Evolutionary conservation across 2,888 invertebrate species (phyloP), one percentile per base, ranked within the genome.

Genomic region (Pristionchus mayeri): DNA sequence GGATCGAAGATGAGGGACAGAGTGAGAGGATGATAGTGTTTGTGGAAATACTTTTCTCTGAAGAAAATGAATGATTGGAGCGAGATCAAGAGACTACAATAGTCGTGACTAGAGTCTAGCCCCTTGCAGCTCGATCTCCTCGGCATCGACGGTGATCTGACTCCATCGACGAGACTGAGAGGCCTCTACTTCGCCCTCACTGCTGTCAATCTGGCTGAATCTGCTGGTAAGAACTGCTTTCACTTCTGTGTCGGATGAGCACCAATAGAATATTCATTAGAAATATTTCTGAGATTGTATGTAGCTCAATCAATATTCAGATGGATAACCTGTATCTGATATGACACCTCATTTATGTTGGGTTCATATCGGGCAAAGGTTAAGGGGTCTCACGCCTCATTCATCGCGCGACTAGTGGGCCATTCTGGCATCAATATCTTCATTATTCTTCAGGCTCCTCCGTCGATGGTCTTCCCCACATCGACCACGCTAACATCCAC

Each of bases 181-280:
- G 92, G 91, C 18, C 87, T 92, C 13, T 90, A 91, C 79, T 86
- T 92, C 24, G 89, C 91, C 3, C 87, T 92, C n/a, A 88, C 89
- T 21, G 91, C 92, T 7, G 92, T 91, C 7, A 92, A 92, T 75
- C 86, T 92, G 21, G 92, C 92, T 0, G 92, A 92, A 85, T 88
- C 89, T 21, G 91, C 92, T 11, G 92, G 92, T 82, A 57, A 7
- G 18, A 24, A 13, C 4, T 24, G 6, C 24, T 57, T 13, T 44
- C n/a, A n/a, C n/a, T n/a, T n/a, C n/a, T n/a, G n/a, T n/a, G n/a
- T n/a, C n/a, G n/a, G n/a, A n/a, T n/a, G n/a, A n/a, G n/a, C n/a
- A n/a, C n/a, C n/a, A n/a, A n/a, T n/a, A n/a, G n/a, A n/a, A n/a
- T n/a, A n/a, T 60, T 60, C 18, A n/a, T 60, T 60, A 60, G 9